Evolutionary conservation across 2,888 invertebrate species (phyloP), one percentile per base, ranked within the genome.

Genomic region (Itoplectis maculator): DNA sequence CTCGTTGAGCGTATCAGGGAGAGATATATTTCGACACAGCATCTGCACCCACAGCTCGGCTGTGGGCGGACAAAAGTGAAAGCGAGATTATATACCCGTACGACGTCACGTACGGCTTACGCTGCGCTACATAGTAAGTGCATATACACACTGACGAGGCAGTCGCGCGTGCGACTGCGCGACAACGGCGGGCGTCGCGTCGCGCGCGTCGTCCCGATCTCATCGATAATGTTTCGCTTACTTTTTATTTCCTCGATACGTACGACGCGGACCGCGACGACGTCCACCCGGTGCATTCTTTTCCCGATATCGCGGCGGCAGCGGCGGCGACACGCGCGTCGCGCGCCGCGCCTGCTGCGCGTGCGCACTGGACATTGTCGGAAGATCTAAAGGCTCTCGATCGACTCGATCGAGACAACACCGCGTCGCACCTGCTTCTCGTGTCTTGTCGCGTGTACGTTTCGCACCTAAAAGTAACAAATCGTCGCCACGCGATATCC

Each of bases 1-100:
- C 84, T 81, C 76, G 83, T 83, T 75, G 63, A 80, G 47, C 81
- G 68, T 83, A 68, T 84, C 82, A 83, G 78, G 74, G 76, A 15
- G 77, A 81, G 79, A 81, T 84, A n/a, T 29, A 29, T 29, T 87
- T 84, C 76, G 79, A 75, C 51, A 81, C 77, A 56, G 79, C 81
- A 79, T 81, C 82, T 69, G 83, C 80, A 83, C 79, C 83, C 83
- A 83, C 81, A 77, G 74, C 74, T 78, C 42, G 56, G 20, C 72
- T 65, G 73, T 84, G 79, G 84, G 79, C 73, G 86, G 83, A 79
- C 84, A 88, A 88, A 88, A 88, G 88, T 88, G 88, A 89, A 89
- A 88, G 89, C 86, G 80, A 69, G 76, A 86, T 87, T 87, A 72
- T 75, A 72, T 70, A 75, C 74, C n/a, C 42, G 69, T 69, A 54